These are phyloP conservation scores for Meteorus cinctellus DNA, from an alignment of 2,888 invertebrate species.

Conservation along the genomic window DNA sequence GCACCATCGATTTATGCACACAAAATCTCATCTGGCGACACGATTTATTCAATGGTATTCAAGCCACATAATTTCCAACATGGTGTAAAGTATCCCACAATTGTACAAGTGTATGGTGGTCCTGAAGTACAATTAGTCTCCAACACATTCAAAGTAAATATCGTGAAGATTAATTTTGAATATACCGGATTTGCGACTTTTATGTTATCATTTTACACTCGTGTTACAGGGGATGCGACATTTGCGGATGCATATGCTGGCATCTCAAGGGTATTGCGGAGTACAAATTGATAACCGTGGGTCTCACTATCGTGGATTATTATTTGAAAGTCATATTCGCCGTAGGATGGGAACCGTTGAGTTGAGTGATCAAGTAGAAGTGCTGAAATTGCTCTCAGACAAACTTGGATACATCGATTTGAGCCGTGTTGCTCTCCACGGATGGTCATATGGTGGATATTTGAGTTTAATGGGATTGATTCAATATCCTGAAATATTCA, in stretches of 20 bases:
- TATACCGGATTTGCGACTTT: background rate
- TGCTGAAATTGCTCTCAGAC: slow-evolving; percentile 88
- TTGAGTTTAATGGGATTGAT: slow-evolving; percentile 95
- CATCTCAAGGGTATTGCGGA: slow-evolving; percentile 96
- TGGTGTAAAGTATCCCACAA: slow-evolving; percentile 88
- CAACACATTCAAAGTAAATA: slow-evolving; percentile 90
- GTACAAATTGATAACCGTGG: slow-evolving; percentile 96
- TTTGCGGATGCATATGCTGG: slow-evolving; percentile 94
- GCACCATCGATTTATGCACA: slow-evolving; percentile 84
- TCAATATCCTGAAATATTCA: slow-evolving; percentile 94
- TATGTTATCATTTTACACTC: slow-evolving; percentile 13
- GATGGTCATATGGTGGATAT: slow-evolving; percentile 99
- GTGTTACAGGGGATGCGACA: slow-evolving; percentile 86
- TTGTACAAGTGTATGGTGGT: slow-evolving; percentile 98
- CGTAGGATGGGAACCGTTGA: slow-evolving; percentile 96
- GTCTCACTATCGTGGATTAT: slow-evolving; percentile 92
- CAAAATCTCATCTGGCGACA: slow-evolving; percentile 81
- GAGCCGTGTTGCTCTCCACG: slow-evolving; percentile 94
- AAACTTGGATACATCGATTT: slow-evolving; percentile 92
- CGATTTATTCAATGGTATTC: slow-evolving; percentile 91
- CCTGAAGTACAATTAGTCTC: slow-evolving; percentile 98
- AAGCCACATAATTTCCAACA: slow-evolving; percentile 83
- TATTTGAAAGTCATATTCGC: slow-evolving; percentile 93
- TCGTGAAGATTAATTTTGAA: background rate
- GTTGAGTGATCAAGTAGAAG: slow-evolving; percentile 95